phyloP scores from a whole-genome alignment of 2,888 invertebrate genomes.

The Arge pagana region DNA sequence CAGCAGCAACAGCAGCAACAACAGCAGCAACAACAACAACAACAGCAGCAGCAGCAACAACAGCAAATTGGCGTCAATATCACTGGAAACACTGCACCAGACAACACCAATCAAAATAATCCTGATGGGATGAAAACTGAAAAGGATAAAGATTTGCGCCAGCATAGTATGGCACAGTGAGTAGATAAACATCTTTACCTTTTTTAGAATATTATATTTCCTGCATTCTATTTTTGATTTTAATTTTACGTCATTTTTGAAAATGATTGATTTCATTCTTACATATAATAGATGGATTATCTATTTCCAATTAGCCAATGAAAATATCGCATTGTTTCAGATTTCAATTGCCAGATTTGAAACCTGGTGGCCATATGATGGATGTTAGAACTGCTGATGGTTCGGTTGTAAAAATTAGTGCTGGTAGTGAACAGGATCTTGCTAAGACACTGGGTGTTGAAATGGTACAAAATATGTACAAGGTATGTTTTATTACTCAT shows the following conservation, averaged over 20 bases:
- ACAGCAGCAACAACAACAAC: constrained; percentile 63
- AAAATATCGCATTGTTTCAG: constrained; percentile 45
- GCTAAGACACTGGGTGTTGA: constrained; percentile 68
- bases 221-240: not conserved
- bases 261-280: constrained; percentile 12
- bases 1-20: constrained; percentile 66
- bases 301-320: no score
- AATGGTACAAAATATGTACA: constrained; percentile 82
- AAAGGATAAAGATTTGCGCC: constrained; percentile 53
- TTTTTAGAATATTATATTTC: not conserved
- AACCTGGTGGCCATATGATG: constrained; percentile 62
- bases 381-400: constrained; percentile 71
- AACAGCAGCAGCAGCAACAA: constrained; percentile 39
- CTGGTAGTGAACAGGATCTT: constrained; percentile 66
- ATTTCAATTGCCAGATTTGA: constrained; percentile 58
- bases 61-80: constrained; percentile 50
- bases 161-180: constrained; percentile 55
- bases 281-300: no score
- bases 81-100: constrained; percentile 42
- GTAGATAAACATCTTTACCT: constrained; percentile 31
- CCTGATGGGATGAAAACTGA: constrained; percentile 42
- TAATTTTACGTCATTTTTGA: not conserved
- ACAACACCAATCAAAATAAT: constrained; percentile 45
- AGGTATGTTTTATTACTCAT: constrained; percentile 57
- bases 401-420: constrained; percentile 74